Conservation (phyloP, 2,797 vertebrate species). For the Hippoglossus hippoglossus region DNA sequence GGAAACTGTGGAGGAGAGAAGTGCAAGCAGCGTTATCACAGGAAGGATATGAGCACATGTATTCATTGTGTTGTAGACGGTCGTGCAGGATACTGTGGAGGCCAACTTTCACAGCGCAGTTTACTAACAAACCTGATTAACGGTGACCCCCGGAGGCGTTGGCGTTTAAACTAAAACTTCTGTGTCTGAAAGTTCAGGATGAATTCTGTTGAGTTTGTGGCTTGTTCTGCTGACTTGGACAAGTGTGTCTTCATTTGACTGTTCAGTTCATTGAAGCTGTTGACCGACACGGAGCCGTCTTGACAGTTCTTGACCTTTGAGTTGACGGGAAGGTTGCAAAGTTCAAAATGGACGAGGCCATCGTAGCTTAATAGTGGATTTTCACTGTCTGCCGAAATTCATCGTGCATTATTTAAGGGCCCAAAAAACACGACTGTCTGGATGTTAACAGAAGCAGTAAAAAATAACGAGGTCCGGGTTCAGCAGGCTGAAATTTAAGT, state of each 20-base stretch:
- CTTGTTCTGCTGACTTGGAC: neutral
- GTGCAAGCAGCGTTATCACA: neutral
- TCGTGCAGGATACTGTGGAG: neutral
- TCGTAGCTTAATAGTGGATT: too few relatives aligned
- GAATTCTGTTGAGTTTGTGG: neutral
- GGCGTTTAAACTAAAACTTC: neutral
- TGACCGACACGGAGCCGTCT: neutral
- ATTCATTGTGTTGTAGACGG: neutral
- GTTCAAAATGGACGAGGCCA: neutral
- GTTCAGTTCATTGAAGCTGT: neutral
- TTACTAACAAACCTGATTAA: neutral
- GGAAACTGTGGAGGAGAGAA: constrained; percentile 10
- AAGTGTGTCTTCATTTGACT: neutral
- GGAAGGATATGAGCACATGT: neutral
- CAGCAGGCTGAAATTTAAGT: too few relatives aligned
- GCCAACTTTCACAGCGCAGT: neutral
- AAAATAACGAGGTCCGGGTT: too few relatives aligned
- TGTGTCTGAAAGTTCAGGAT: neutral
- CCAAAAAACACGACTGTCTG: too few relatives aligned
- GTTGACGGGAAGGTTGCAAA: neutral
- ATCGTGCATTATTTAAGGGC: too few relatives aligned
- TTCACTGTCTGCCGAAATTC: too few relatives aligned
- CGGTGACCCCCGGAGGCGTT: neutral
- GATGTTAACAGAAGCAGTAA: too few relatives aligned
- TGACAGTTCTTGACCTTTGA: neutral